Evolutionary conservation across 2,113 vertebrate species (phyloP).

Genomic region (Columba janthina): DNA sequence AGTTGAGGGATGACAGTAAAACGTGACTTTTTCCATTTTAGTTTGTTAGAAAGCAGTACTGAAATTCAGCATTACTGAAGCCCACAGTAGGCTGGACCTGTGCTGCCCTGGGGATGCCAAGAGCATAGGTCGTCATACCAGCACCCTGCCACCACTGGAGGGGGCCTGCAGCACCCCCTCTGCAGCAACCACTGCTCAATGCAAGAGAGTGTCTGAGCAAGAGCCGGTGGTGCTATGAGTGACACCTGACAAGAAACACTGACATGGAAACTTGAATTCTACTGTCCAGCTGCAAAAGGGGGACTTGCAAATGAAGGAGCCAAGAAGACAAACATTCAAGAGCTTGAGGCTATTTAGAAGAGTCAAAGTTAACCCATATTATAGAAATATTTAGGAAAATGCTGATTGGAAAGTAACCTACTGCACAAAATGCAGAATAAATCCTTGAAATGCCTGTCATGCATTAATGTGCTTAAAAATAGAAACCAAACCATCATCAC

Average conservation of each 20-base stretch:
- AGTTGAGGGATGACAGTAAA: neutral
- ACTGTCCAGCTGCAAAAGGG: neutral
- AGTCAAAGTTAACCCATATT: neutral
- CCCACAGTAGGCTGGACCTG: neutral
- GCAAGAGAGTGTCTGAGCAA: fast-evolving
- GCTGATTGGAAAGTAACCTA: neutral
- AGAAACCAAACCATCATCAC: neutral
- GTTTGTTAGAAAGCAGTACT: neutral
- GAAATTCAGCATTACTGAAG: neutral
- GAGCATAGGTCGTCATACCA: neutral
- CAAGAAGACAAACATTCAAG: neutral
- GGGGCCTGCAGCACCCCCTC: neutral
- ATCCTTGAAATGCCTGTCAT: neutral
- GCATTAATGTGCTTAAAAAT: neutral
- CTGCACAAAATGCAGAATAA: neutral
- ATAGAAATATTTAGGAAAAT: neutral
- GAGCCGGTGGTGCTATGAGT: neutral
- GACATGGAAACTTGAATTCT: neutral
- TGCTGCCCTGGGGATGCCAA: fast-evolving
- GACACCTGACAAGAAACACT: neutral
- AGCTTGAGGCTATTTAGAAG: neutral
- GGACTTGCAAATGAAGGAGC: neutral
- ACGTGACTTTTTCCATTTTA: neutral
- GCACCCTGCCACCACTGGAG: neutral
- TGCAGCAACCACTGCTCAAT: neutral